These are phyloP conservation scores for Sinocyclocheilus anophthalmus DNA, from an alignment of 2,113 vertebrate genomes.

Conservation along the genomic window DNA sequence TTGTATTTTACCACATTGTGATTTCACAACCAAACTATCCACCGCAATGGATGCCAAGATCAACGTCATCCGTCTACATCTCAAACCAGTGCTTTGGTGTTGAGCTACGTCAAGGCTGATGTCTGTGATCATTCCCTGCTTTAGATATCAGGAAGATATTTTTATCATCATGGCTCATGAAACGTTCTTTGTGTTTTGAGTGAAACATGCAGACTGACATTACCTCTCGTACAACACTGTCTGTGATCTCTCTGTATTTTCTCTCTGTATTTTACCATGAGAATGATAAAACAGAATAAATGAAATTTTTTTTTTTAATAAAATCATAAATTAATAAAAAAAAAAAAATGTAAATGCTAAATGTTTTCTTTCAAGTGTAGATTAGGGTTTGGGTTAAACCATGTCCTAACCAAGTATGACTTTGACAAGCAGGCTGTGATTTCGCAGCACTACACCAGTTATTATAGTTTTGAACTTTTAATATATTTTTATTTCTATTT, in stretches of 20 bases:
- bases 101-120: constrained; percentile 30
- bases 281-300: neutral
- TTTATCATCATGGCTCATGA: constrained; percentile 18
- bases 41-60: constrained; percentile 22
- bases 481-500: too few relatives aligned
- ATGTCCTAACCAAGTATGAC: too few relatives aligned
- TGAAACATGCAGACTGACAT: constrained; percentile 9
- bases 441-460: too few relatives aligned
- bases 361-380: neutral
- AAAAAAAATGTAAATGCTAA: too few relatives aligned
- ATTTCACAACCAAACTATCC: constrained; percentile 54
- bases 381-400: too few relatives aligned
- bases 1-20: constrained; percentile 43
- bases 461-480: too few relatives aligned
- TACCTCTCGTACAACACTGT: neutral
- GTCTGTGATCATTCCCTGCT: constrained; percentile 37
- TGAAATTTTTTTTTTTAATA: neutral
- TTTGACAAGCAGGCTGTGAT: too few relatives aligned
- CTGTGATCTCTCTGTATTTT: neutral
- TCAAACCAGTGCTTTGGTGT: constrained; percentile 35
- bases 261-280: neutral
- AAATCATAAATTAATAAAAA: too few relatives aligned
- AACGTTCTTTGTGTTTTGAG: constrained; percentile 43
- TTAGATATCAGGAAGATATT: constrained; percentile 45
- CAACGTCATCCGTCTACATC: constrained; percentile 23